Evolutionary conservation across 2,113 vertebrate species (phyloP).

Genomic region (Ictidomys tridecemlineatus): DNA sequence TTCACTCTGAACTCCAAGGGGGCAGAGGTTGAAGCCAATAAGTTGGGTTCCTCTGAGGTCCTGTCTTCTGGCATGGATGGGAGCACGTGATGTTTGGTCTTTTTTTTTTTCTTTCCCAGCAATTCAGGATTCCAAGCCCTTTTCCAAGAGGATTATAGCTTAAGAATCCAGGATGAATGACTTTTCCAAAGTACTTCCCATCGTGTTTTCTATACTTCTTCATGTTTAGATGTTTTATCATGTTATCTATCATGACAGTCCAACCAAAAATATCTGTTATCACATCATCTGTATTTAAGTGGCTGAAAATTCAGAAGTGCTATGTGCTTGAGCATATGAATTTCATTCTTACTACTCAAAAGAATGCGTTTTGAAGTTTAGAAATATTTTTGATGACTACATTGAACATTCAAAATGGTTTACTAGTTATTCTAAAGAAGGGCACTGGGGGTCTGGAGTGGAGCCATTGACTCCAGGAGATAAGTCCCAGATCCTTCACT

Average conservation of each 20-base stretch:
- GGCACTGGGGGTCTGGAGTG: background rate
- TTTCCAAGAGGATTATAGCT: slow-evolving; percentile 54
- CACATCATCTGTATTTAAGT: background rate
- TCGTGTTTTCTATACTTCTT: background rate
- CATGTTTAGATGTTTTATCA: background rate
- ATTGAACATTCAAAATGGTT: background rate
- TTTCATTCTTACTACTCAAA: background rate
- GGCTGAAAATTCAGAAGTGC: background rate
- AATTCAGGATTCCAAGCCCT: slow-evolving; percentile 47
- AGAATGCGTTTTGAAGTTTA: slow-evolving; percentile 25
- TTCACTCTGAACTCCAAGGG: background rate
- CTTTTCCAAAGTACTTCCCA: slow-evolving; percentile 56
- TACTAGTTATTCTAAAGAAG: background rate
- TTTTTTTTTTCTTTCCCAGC: slow-evolving; percentile 70
- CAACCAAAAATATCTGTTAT: background rate
- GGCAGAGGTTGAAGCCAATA: background rate
- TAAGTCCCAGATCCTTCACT: background rate
- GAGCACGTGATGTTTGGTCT: slow-evolving; percentile 73
- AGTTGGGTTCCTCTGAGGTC: background rate
- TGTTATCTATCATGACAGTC: background rate
- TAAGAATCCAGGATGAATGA: slow-evolving; percentile 67
- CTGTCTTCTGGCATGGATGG: background rate
- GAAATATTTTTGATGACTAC: background rate
- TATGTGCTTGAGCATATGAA: background rate
- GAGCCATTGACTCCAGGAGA: background rate